Evolutionary conservation across 2,797 vertebrate genomes (phyloP).

Genomic region (Sebastes nivosus): DNA sequence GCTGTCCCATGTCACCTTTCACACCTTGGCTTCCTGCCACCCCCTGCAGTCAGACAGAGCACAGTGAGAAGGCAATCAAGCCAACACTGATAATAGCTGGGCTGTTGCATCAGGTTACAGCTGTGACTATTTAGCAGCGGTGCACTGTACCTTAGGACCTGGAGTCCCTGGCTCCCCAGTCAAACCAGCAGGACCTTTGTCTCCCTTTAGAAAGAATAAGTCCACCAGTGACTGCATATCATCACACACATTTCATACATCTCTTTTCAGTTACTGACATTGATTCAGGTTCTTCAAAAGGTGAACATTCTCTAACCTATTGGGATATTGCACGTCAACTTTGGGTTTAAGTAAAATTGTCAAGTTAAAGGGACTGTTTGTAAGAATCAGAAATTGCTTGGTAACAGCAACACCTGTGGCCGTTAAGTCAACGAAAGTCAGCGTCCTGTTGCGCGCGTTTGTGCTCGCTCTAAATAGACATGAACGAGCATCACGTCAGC

Average conservation of each 20-base stretch:
- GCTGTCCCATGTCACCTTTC: conserved; percentile 80
- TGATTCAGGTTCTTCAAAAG: background rate
- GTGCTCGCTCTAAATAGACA: no score
- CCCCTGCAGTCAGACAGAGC: conserved; percentile 69
- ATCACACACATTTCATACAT: background rate
- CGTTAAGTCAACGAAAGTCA: no score
- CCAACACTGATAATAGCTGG: background rate
- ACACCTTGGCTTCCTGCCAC: conserved; percentile 70
- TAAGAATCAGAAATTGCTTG: no score
- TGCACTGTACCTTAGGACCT: conserved; percentile 72
- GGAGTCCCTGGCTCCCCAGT: conserved; percentile 60
- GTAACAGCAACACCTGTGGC: no score
- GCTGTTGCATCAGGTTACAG: background rate
- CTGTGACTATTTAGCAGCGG: background rate
- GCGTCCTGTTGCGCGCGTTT: no score
- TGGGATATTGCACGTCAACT: background rate
- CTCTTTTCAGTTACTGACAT: background rate
- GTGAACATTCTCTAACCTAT: no score
- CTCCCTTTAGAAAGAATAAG: conserved; percentile 64
- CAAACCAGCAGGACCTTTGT: conserved; percentile 61
- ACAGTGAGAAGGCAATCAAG: background rate
- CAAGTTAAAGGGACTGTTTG: background rate
- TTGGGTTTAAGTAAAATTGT: background rate
- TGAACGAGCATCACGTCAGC: no score
- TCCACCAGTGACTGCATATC: background rate